phyloP scores from a whole-genome alignment of 1,140 invertebrate genomes.

The Cyclargus thomasi region DNA sequence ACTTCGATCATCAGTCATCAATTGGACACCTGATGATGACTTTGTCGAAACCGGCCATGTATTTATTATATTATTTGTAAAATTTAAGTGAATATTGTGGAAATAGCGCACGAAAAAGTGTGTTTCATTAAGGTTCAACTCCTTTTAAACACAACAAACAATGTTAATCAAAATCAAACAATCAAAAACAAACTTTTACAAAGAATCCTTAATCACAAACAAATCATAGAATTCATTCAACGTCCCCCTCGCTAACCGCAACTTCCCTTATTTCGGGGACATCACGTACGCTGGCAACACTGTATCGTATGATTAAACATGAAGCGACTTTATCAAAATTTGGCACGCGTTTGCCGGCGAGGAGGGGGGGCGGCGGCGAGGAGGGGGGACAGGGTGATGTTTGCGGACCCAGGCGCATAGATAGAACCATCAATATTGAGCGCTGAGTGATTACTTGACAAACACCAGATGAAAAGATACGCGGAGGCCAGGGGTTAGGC shows the following conservation, averaged over 20 bases:
- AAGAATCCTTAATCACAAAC: too few relatives aligned
- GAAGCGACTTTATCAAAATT: conserved; percentile 62
- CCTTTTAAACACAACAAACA: too few relatives aligned
- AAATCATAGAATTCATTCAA: too few relatives aligned
- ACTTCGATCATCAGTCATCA: too few relatives aligned
- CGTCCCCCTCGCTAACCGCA: not conserved
- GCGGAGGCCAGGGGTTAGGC: not conserved
- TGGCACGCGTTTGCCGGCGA: conserved; percentile 56
- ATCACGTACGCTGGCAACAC: not conserved
- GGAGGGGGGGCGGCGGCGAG: conserved; percentile 33
- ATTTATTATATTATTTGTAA: too few relatives aligned
- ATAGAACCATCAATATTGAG: conserved; percentile 48
- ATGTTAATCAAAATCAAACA: too few relatives aligned
- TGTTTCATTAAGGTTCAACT: too few relatives aligned
- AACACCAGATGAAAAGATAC: conserved; percentile 31
- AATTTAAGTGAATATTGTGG: too few relatives aligned
- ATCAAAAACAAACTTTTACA: too few relatives aligned
- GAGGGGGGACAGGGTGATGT: conserved; percentile 42
- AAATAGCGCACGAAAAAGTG: too few relatives aligned
- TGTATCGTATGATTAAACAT: conserved; percentile 63
- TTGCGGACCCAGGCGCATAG: conserved; percentile 46
- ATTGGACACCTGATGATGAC: too few relatives aligned
- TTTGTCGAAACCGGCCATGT: too few relatives aligned
- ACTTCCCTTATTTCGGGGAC: not conserved
- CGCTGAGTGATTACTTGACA: conserved; percentile 55